These are phyloP conservation scores for Chelon auratus DNA, from an alignment of 2,797 vertebrate species.

Conservation along the genomic window DNA sequence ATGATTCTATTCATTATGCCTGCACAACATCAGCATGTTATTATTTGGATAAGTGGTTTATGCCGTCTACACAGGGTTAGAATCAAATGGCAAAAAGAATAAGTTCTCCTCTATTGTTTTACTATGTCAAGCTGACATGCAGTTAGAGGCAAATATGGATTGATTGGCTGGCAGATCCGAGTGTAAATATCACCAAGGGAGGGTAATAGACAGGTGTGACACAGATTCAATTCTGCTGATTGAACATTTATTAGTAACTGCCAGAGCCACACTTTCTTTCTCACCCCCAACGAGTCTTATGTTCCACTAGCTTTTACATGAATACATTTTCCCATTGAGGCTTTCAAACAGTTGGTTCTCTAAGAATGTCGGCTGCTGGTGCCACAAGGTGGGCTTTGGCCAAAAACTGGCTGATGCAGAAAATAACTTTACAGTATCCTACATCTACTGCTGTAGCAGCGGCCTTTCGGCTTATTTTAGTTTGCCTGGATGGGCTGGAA, in stretches of 20 bases:
- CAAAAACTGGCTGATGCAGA: not conserved
- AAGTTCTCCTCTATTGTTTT: not conserved
- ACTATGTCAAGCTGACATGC: not conserved
- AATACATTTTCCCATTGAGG: not conserved
- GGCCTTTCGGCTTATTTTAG: too few species aligned
- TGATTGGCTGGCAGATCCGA: not conserved
- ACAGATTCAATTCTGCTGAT: not conserved
- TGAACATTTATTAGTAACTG: not conserved
- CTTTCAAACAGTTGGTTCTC: not conserved
- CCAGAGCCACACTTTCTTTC: not conserved
- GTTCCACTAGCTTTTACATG: not conserved
- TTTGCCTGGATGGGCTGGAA: not conserved
- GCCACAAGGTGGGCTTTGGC: not conserved
- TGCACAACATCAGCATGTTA: too few species aligned
- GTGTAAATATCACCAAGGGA: not conserved
- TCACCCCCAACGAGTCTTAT: not conserved
- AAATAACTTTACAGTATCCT: not conserved
- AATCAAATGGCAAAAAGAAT: not conserved
- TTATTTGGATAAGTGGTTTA: not conserved
- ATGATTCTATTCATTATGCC: too few species aligned
- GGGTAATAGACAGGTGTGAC: not conserved
- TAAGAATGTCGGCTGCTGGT: not conserved
- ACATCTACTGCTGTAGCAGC: not conserved
- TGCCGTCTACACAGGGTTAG: not conserved
- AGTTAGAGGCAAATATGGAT: not conserved